phyloP scores from a whole-genome alignment of 2,797 vertebrate species.

The Cynopterus sphinx region DNA sequence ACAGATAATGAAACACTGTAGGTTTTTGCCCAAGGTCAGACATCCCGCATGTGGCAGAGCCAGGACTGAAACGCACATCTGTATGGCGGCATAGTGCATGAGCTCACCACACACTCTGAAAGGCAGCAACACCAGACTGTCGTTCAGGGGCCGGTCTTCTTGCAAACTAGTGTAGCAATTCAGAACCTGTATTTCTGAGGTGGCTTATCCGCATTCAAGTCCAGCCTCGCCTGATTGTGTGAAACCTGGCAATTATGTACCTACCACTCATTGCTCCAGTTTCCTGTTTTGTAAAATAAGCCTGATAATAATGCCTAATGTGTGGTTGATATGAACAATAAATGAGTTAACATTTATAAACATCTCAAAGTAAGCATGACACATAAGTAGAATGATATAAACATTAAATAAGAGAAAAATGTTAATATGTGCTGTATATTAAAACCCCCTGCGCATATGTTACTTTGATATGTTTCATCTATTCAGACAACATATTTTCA shows the following conservation, averaged over 20 bases:
- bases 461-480: background rate
- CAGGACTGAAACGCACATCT: background rate
- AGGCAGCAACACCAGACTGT: background rate
- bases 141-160: background rate
- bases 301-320: background rate
- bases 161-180: accelerated
- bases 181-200: background rate
- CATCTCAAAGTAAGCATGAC: background rate
- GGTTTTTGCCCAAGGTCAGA: background rate
- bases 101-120: background rate
- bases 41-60: background rate
- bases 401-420: background rate
- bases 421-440: background rate
- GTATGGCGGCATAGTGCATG: background rate
- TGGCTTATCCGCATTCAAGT: background rate
- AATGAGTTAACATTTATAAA: background rate
- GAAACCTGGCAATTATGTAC: background rate
- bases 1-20: background rate
- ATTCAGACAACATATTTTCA: background rate
- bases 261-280: background rate
- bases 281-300: background rate
- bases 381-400: background rate
- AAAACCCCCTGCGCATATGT: background rate
- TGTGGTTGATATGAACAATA: background rate
- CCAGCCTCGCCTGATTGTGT: background rate